Evolutionary conservation across 2,797 vertebrate genomes (phyloP), one percentile per base, ranked within the genome.

Genomic region (Malacoraja senta): DNA sequence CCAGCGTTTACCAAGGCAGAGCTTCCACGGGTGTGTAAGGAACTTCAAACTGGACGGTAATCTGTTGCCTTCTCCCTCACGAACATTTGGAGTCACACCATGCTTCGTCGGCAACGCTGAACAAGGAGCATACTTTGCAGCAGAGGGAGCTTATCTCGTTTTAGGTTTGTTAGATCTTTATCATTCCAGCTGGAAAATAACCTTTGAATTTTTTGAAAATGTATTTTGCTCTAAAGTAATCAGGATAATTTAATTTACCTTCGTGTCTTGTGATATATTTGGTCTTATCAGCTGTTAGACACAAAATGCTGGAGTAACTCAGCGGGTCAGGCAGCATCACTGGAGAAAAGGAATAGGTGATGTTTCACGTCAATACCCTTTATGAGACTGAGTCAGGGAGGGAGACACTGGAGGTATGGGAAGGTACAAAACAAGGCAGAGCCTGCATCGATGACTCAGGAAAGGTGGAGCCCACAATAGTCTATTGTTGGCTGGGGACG

Each of bases 1-100:
- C 71, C 26, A 72, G 24, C 90, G 94, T 84, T 96, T 98, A 74
- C 98, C 98, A n/a, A 93, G 94, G 93, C 97, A 97, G 78, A 97
- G 97, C 94, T 97, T 99, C 94, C 96, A 97, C 17, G 98, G 98
- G 74, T 99, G 98, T 93, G 93, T 99, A 93, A 98, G 96, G 91
- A 97, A 98, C 95, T 98, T 99, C 83, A 97, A 97, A 94, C 95
- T 98, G 95, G 97, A 98, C 26, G 97, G 96, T 93, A 95, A 95
- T 0, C 93, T 94, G 21, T 95, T 98, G 95, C 95, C 94, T 61
- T 94, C 94, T 26, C 96, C 97, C 32, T 95, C 96, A 9, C 94
- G 94, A 26, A 98, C 97, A 93, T 94, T 94, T 0, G 97, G 97
- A 0, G 94, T 97, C 0, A 97, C 97, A 12, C 98, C 97, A 32